Evolutionary conservation across 2,888 invertebrate species (phyloP).

Genomic region (Agriopis marginaria): DNA sequence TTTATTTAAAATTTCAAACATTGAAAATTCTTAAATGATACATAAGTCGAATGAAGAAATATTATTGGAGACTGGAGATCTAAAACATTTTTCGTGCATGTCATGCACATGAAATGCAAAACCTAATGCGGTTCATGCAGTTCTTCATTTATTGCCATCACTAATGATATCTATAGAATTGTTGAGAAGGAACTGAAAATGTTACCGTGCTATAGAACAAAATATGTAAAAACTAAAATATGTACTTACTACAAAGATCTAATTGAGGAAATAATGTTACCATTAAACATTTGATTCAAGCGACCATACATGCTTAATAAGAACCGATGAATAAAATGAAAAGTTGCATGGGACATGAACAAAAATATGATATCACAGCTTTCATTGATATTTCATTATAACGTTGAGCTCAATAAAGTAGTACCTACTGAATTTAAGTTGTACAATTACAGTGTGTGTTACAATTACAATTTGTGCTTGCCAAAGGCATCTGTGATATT

Average conservation of each 20-base stretch:
- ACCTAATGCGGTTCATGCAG: constrained; percentile 38
- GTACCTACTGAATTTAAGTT: constrained; percentile 5
- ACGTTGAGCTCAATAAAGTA: neutral
- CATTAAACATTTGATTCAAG: constrained; percentile 43
- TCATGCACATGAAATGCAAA: constrained; percentile 37
- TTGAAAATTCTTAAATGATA: neutral
- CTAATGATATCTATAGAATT: constrained; percentile 14
- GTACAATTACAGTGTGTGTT: constrained; percentile 1
- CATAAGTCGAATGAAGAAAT: constrained; percentile 60
- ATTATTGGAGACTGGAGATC: constrained; percentile 76
- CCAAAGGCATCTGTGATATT: constrained; percentile 4
- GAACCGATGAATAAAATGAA: constrained; percentile 5
- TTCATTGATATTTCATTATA: neutral
- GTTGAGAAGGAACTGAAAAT: constrained; percentile 39
- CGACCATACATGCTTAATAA: constrained; percentile 38
- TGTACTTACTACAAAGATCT: constrained; percentile 57
- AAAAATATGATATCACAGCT: constrained; percentile 4
- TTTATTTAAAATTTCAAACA: neutral
- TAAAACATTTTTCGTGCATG: constrained; percentile 54
- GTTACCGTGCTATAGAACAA: constrained; percentile 27
- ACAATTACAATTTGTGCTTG: neutral
- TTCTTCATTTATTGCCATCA: constrained; percentile 13
- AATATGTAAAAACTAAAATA: constrained; percentile 19
- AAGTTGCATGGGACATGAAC: constrained; percentile 3
- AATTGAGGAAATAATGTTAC: constrained; percentile 68